phyloP scores from a whole-genome alignment of 1,140 invertebrate species.

The Fopius arisanus region DNA sequence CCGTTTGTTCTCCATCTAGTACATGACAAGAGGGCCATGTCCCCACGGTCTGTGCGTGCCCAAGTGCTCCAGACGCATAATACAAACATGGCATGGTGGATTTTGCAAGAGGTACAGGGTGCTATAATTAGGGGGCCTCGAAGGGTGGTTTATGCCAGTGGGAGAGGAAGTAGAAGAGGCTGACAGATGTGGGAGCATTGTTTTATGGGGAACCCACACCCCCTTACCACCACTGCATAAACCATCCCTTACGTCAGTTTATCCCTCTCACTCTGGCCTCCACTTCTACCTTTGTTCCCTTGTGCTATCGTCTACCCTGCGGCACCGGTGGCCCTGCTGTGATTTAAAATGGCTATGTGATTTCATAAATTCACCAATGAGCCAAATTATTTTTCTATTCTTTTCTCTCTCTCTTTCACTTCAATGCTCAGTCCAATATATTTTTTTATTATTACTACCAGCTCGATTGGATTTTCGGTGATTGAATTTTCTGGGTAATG shows the following conservation, averaged over 20 bases:
- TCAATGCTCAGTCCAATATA: conserved; percentile 7
- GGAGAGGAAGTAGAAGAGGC: conserved; percentile 62
- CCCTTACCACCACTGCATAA: conserved; percentile 25
- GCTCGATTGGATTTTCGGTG: not conserved
- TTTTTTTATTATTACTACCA: not conserved
- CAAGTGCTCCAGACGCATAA: conserved; percentile 64
- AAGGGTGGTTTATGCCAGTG: conserved; percentile 48
- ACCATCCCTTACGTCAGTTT: conserved; percentile 38
- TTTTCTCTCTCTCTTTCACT: conserved; percentile 11
- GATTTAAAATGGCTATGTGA: conserved; percentile 59
- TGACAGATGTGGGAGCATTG: conserved; percentile 68
- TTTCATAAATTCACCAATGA: conserved; percentile 53
- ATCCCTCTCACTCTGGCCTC: conserved; percentile 34
- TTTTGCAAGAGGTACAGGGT: conserved; percentile 43
- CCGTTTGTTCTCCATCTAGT: conserved; percentile 42
- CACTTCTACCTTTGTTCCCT: not conserved
- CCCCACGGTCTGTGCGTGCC: conserved; percentile 58
- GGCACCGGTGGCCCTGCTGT: conserved; percentile 55
- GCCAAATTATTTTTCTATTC: conserved; percentile 40
- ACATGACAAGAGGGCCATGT: not conserved
- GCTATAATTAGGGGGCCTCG: conserved; percentile 64
- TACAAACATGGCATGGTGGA: conserved; percentile 52
- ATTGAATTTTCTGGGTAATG: not conserved
- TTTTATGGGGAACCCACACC: conserved; percentile 60
- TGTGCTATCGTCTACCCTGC: conserved; percentile 38